A percentile compares a stretch with the other conserved stretches of the same genome.
phyloP scores from a whole-genome alignment of 2,797 vertebrate species.

The Dendrocincla fuliginosa region DNA sequence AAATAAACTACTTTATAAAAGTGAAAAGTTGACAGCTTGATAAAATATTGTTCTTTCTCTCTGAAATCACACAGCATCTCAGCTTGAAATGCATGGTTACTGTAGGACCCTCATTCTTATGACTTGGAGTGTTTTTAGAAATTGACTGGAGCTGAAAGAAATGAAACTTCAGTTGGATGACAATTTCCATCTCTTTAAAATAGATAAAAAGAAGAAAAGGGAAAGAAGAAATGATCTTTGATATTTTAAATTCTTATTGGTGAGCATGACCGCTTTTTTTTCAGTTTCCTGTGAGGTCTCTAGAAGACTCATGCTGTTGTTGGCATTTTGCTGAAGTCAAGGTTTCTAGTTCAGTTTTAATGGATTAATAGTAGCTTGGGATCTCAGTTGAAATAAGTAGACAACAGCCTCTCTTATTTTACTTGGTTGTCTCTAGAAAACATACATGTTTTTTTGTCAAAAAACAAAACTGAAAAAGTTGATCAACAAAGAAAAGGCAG shows the following conservation, averaged over 20 bases:
- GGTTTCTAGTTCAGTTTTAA: not conserved
- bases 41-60: slow-evolving; percentile 70
- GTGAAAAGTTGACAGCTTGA: slow-evolving; percentile 50
- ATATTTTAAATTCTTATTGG: not conserved
- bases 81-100: slow-evolving; percentile 26
- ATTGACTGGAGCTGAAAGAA: not conserved
- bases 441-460: too few species aligned
- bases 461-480: not conserved
- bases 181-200: not conserved
- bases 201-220: not conserved
- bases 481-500: not conserved
- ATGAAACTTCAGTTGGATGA: not conserved
- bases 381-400: not conserved
- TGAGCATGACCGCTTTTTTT: not conserved
- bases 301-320: not conserved
- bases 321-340: not conserved
- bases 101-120: slow-evolving; percentile 30
- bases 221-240: not conserved
- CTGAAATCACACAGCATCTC: slow-evolving; percentile 24
- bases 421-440: not conserved
- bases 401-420: not conserved
- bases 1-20: slow-evolving; percentile 47
- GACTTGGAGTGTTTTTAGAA: slow-evolving; percentile 48
- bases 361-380: not conserved
- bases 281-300: not conserved